phyloP scores from a whole-genome alignment of 37 sponge, comb jelly and placozoan genomes.

The Ianthella basta region DNA sequence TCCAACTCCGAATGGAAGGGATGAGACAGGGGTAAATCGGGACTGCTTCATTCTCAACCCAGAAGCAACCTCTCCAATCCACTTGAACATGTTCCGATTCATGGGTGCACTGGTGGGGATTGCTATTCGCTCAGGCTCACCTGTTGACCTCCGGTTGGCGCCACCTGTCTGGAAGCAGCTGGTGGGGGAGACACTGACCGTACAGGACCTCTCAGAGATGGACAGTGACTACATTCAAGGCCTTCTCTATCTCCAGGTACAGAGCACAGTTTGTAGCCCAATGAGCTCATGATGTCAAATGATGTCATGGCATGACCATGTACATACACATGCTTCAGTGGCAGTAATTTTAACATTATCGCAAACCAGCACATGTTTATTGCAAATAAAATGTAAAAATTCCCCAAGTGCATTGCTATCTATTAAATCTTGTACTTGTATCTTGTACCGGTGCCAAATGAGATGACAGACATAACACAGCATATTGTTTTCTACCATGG shows the following conservation, averaged over 20 bases:
- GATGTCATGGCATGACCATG: too few relatives aligned
- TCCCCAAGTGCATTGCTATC: too few relatives aligned
- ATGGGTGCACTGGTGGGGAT: conserved; percentile 88
- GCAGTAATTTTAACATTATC: too few relatives aligned
- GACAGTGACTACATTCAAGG: conserved; percentile 92
- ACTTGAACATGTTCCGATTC: conserved; percentile 92
- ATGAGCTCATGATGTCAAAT: too few relatives aligned
- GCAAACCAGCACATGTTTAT: too few relatives aligned
- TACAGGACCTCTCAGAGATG: conserved; percentile 81
- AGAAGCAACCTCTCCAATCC: conserved; percentile 64
- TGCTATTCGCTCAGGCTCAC: conserved; percentile 89
- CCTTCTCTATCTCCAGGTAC: conserved; percentile 59
- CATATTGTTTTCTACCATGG: too few relatives aligned
- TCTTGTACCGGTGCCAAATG: too few relatives aligned
- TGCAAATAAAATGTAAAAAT: too few relatives aligned
- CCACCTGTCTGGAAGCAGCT: conserved; percentile 97
- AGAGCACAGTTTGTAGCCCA: too few relatives aligned
- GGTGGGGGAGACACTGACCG: conserved; percentile 79
- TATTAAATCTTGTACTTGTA: too few relatives aligned
- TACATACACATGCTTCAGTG: too few relatives aligned
- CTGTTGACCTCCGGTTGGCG: conserved; percentile 82
- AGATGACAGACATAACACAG: too few relatives aligned
- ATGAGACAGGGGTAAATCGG: conserved; percentile 92
- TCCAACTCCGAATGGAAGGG: conserved; percentile 95
- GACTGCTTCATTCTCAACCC: conserved; percentile 97